A percentile compares a stretch with the other conserved stretches of the same genome.
Conservation (phyloP, 1,140 invertebrate species). For the Hestina assimilis region DNA sequence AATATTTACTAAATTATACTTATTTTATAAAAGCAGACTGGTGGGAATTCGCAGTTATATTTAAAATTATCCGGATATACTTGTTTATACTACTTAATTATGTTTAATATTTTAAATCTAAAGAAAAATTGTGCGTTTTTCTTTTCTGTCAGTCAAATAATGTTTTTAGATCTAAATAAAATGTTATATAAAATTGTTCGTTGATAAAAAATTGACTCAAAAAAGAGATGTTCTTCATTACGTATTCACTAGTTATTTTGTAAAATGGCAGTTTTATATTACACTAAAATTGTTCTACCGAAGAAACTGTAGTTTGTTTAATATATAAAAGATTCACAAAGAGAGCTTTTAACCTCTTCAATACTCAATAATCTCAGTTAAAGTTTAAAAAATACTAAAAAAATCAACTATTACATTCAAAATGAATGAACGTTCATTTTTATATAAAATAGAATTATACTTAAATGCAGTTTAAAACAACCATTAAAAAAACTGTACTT, state of each 20-base stretch:
- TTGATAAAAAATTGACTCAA: slow-evolving; percentile 5
- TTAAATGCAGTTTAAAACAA: slow-evolving; percentile 15
- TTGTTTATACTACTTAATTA: not conserved
- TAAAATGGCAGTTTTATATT: slow-evolving; percentile 19
- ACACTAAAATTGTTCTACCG: slow-evolving; percentile 13
- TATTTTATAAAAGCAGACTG: slow-evolving; percentile 26
- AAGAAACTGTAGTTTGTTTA: not conserved
- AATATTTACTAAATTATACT: not conserved
- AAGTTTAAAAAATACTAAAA: not conserved
- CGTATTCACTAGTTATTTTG: not conserved
- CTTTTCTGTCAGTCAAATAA: too few species aligned
- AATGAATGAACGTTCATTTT: not conserved
- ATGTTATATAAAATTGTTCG: not conserved
- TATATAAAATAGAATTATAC: not conserved
- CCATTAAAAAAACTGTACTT: not conserved
- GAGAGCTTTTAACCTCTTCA: slow-evolving; percentile 4
- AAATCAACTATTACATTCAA: not conserved
- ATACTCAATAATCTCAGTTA: not conserved
- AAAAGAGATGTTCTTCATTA: not conserved
- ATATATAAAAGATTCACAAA: not conserved
- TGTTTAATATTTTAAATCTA: not conserved
- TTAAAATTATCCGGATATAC: not conserved
- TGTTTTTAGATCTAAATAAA: not conserved
- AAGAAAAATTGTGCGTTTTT: slow-evolving; percentile 13
- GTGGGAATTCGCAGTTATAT: slow-evolving; percentile 22